These are phyloP conservation scores for Oscheius sp. DNA, from an alignment of 2,888 invertebrate genomes.

Conservation along the genomic window DNA sequence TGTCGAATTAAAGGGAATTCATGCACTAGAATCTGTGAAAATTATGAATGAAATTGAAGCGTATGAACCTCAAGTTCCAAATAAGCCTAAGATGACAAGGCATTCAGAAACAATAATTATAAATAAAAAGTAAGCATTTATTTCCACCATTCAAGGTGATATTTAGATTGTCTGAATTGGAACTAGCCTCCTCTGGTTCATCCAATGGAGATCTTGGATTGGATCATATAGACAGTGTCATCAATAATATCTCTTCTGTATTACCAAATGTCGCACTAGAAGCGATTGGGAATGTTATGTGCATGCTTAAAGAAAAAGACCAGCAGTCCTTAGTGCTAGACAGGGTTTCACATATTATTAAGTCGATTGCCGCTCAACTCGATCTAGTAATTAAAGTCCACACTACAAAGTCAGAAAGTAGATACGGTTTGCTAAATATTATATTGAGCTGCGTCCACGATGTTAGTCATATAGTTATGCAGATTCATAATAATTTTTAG, in stretches of 20 bases:
- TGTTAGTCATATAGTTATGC: not conserved
- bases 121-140: no score
- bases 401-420: no score
- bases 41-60: not conserved
- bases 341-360: slow-evolving; percentile 27
- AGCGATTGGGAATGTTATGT: slow-evolving; percentile 25
- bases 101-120: no score
- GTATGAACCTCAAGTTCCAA: slow-evolving; percentile 2
- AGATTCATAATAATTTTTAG: not conserved
- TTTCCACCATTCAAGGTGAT: no score
- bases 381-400: slow-evolving; percentile 12
- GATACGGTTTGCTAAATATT: not conserved
- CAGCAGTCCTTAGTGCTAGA: slow-evolving; percentile 32
- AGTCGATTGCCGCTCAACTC: slow-evolving; percentile 33
- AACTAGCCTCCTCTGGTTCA: no score
- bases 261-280: slow-evolving; percentile 31
- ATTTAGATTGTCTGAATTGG: no score
- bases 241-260: slow-evolving; percentile 52
- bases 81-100: no score
- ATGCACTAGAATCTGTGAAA: slow-evolving; percentile 6
- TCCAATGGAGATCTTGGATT: no score
- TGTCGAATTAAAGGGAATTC: slow-evolving; percentile 11
- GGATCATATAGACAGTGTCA: slow-evolving; percentile 55
- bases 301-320: slow-evolving; percentile 30
- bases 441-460: slow-evolving; percentile 12